phyloP scores from a whole-genome alignment of 2,888 invertebrate species.

The Ophion ellenae region DNA sequence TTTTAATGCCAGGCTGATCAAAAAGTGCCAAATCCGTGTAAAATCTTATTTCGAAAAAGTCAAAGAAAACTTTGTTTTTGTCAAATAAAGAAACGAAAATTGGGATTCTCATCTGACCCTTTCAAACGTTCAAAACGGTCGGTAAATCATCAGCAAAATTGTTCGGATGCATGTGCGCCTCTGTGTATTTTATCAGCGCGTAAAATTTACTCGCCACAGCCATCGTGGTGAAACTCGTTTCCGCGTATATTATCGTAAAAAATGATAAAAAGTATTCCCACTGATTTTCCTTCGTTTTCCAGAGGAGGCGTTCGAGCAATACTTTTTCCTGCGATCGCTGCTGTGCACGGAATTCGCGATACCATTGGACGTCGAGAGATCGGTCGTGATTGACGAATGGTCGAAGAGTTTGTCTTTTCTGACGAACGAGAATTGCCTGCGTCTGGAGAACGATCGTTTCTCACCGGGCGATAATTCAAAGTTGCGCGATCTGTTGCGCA shows the following conservation, averaged over 20 bases:
- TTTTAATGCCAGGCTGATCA: too few relatives aligned
- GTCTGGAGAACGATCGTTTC: slow-evolving; percentile 72
- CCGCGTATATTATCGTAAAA: background rate
- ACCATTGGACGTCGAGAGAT: slow-evolving; percentile 69
- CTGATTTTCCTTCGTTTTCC: slow-evolving; percentile 55
- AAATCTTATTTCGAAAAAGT: too few relatives aligned
- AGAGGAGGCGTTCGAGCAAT: slow-evolving; percentile 77
- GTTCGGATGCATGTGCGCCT: too few relatives aligned
- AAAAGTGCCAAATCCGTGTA: too few relatives aligned
- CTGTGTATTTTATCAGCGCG: too few relatives aligned
- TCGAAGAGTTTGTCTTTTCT: slow-evolving; percentile 69
- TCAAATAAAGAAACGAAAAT: too few relatives aligned
- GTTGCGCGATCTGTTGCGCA: slow-evolving; percentile 86
- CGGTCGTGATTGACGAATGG: slow-evolving; percentile 76
- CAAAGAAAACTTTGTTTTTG: too few relatives aligned
- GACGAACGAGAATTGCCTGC: slow-evolving; percentile 72
- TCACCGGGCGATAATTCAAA: slow-evolving; percentile 83
- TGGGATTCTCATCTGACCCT: too few relatives aligned
- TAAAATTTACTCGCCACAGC: background rate
- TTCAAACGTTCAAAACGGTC: too few relatives aligned
- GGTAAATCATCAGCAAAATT: too few relatives aligned
- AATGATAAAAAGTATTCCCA: background rate
- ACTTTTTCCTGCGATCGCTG: slow-evolving; percentile 75
- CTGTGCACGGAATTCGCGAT: slow-evolving; percentile 79
- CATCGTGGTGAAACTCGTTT: slow-evolving; percentile 8